A percentile compares a stretch with the other conserved stretches of the same genome.
Conservation (phyloP, 2,888 invertebrate genomes). For the Tyria jacobaeae region DNA sequence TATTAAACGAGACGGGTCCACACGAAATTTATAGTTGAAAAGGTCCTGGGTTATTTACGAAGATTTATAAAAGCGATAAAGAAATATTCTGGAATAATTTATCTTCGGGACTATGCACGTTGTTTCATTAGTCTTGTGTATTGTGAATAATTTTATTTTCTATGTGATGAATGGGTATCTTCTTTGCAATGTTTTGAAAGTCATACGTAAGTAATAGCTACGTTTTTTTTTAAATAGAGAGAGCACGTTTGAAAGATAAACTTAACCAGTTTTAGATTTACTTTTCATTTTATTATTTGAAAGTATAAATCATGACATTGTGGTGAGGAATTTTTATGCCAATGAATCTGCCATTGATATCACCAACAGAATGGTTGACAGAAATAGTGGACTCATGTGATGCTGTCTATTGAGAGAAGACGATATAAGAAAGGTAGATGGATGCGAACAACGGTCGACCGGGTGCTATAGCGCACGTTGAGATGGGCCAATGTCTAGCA, state of each 20-base stretch:
- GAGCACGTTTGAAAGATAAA: too few species aligned
- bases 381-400: too few species aligned
- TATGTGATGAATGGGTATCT: not conserved
- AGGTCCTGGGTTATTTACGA: conserved; percentile 11
- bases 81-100: conserved; percentile 10
- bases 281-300: not conserved
- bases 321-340: too few species aligned
- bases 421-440: too few species aligned
- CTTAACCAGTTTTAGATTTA: not conserved
- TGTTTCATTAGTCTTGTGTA: conserved; percentile 4
- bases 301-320: too few species aligned
- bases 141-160: conserved; percentile 3
- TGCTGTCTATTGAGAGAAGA: too few species aligned
- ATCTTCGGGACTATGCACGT: conserved; percentile 8
- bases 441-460: too few species aligned
- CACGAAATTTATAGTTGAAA: conserved; percentile 11
- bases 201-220: not conserved
- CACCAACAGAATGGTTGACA: too few species aligned
- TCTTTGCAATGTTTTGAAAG: not conserved
- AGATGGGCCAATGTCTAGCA: too few species aligned
- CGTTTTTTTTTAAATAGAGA: not conserved
- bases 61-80: conserved; percentile 14
- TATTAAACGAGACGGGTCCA: conserved; percentile 10
- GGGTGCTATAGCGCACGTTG: too few species aligned
- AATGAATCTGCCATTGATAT: too few species aligned